phyloP scores from a whole-genome alignment of 1,140 invertebrate species.

The Euborellia annulipes region DNA sequence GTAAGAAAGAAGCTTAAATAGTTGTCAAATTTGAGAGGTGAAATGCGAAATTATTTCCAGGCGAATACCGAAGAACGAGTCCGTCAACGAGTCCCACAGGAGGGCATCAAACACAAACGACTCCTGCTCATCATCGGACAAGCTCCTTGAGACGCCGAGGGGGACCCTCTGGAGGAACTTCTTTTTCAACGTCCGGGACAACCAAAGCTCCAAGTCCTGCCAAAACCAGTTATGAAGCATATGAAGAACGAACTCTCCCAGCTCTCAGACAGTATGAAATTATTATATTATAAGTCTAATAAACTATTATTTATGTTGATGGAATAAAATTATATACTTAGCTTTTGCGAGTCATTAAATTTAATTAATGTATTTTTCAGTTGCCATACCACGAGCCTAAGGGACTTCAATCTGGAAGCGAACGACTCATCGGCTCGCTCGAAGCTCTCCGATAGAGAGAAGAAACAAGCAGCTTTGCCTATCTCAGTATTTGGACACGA shows the following conservation, averaged over 20 bases:
- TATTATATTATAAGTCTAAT: too few relatives aligned
- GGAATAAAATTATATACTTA: not conserved
- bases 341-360: not conserved
- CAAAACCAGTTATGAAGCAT: constrained; percentile 66
- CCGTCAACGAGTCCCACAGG: too few relatives aligned
- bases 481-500: constrained; percentile 81
- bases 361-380: constrained; percentile 26
- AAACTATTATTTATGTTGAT: constrained; percentile 1
- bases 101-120: too few relatives aligned
- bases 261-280: constrained; percentile 60
- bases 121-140: too few relatives aligned
- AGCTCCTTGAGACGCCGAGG: too few relatives aligned
- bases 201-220: constrained; percentile 18
- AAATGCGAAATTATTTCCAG: too few relatives aligned
- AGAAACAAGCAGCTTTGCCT: constrained; percentile 75
- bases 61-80: too few relatives aligned
- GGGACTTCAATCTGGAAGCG: constrained; percentile 45
- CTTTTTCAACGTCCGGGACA: too few relatives aligned
- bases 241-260: constrained; percentile 69
- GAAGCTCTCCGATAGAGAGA: constrained; percentile 68
- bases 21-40: too few relatives aligned
- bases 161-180: too few relatives aligned
- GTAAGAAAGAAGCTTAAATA: too few relatives aligned
- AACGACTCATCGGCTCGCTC: constrained; percentile 38
- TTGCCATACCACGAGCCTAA: constrained; percentile 61